Evolutionary conservation across 2,113 vertebrate species (phyloP).

Genomic region (Thunnus maccoyii): DNA sequence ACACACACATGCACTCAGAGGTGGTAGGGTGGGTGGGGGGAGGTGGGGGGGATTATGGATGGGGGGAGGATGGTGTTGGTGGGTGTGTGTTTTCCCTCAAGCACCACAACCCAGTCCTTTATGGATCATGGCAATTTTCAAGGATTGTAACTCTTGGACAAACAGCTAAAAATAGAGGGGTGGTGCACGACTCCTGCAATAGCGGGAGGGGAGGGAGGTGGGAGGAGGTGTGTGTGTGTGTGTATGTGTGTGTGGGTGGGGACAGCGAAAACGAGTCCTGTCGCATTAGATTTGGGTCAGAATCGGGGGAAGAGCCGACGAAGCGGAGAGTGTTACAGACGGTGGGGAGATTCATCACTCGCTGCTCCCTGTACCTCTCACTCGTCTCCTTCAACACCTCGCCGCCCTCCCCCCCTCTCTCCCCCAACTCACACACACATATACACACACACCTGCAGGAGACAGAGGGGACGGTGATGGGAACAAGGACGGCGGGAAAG

Average conservation of each 20-base stretch:
- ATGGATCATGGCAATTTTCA: constrained; percentile 79
- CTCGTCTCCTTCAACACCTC: constrained; percentile 45
- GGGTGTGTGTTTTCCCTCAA: constrained; percentile 44
- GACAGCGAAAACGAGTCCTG: constrained; percentile 62
- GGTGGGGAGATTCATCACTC: constrained; percentile 66
- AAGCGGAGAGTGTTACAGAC: constrained; percentile 65
- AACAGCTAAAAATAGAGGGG: constrained; percentile 81
- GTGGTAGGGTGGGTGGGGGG: background rate
- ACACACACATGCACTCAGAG: constrained; percentile 21
- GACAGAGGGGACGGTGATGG: background rate
- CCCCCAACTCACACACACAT: background rate
- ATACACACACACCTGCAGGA: constrained; percentile 49
- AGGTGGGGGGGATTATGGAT: background rate
- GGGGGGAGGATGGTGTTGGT: constrained; percentile 23
- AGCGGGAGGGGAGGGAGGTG: constrained; percentile 3
- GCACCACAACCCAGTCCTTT: constrained; percentile 59
- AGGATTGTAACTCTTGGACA: constrained; percentile 81
- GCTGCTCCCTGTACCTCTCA: constrained; percentile 16
- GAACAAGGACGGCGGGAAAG: background rate
- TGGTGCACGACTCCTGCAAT: constrained; percentile 60
- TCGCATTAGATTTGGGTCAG: constrained; percentile 81
- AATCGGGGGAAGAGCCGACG: constrained; percentile 58
- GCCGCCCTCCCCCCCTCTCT: constrained; percentile 2
- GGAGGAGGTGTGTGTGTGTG: constrained; percentile 27
- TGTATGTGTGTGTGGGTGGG: constrained; percentile 2